Evolutionary conservation across 2,113 vertebrate species (phyloP), one percentile per base, ranked within the genome.

Genomic region (Phyllostomus hastatus): DNA sequence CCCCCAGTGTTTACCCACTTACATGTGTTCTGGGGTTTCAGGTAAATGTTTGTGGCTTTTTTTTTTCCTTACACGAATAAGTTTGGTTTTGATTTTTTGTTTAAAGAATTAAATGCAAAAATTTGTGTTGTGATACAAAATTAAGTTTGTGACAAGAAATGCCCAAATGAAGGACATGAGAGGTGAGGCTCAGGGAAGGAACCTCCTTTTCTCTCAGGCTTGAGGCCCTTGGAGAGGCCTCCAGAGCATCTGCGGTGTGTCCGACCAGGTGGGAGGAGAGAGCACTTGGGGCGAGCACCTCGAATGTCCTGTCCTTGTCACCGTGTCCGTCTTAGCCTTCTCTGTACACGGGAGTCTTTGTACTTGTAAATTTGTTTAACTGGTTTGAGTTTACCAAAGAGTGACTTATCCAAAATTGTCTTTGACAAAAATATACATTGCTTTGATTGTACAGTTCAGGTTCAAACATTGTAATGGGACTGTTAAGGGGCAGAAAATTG

Each of bases 381-480:
- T 97, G 98, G 98, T 98, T 99, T 99, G 98, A 98, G 98, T 98
- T 98, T 98, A 99, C 98, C 98, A 99, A 99, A 99, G 98, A 99
- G 98, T 98, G 98, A 99, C 98, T 98, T 99, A 99, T 98, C 98
- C 98, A 99, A 98, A 99, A 98, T 98, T 98, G 98, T 98, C 98
- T 98, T 98, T 98, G 98, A 98, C 98, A 98, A 98, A 98, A 97
- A 66, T 95, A 98, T 96, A 96, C 97, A 98, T 98, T 95, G 41
- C 80, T 97, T 98, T 98, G 98, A 98, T 98, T 98, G 98, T 98
- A 98, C 98, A 98, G 97, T 99, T 99, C 98, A 98, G 98, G 98
- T 98, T 98, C 97, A 97, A 93, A 64, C 96, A 67, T 98, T 97
- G 94, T 95, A 79, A 94, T 78, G 69, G 97, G 98, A 98, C 98